Conservation (phyloP, 2,888 invertebrate genomes). For the Pyrocoelia pectoralis region DNA sequence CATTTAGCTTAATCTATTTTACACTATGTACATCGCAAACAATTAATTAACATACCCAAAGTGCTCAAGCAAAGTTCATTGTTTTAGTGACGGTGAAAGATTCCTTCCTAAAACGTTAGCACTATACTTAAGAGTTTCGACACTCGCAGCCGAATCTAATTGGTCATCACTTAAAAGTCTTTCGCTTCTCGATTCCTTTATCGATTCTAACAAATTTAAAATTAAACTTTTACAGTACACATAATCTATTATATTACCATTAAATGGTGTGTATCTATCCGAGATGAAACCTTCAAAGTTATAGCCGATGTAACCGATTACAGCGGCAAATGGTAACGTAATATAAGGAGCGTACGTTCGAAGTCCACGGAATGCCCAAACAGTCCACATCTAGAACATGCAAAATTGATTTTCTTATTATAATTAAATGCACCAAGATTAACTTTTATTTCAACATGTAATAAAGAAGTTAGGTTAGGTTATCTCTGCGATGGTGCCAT, state of each 20-base stretch:
- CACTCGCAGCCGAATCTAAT: slow-evolving; percentile 67
- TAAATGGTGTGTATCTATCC: slow-evolving; percentile 78
- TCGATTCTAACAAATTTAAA: slow-evolving; percentile 65
- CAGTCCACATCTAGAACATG: slow-evolving; percentile 74
- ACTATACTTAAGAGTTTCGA: slow-evolving; percentile 73
- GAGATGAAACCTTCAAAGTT: slow-evolving; percentile 79
- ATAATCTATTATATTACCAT: slow-evolving; percentile 61
- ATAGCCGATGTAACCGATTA: slow-evolving; percentile 88
- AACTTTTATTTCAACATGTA: no score
- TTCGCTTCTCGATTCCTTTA: slow-evolving; percentile 77
- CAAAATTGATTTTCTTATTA: no score
- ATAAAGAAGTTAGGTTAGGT: no score
- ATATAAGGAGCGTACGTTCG: slow-evolving; percentile 80
- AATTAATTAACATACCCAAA: no score
- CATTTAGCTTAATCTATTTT: no score
- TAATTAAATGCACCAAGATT: no score
- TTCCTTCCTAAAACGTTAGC: slow-evolving; percentile 72
- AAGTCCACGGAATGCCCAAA: slow-evolving; percentile 68
- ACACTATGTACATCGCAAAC: no score
- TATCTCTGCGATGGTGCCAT: no score
- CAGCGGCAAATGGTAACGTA: slow-evolving; percentile 82
- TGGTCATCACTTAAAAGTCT: slow-evolving; percentile 68
- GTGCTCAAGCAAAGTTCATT: no score
- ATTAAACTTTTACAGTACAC: neutral
- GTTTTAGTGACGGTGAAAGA: slow-evolving; percentile 70